These are phyloP conservation scores for Hirtodrosophila trivittata DNA, from an alignment of 2,888 invertebrate species.

Conservation along the genomic window DNA sequence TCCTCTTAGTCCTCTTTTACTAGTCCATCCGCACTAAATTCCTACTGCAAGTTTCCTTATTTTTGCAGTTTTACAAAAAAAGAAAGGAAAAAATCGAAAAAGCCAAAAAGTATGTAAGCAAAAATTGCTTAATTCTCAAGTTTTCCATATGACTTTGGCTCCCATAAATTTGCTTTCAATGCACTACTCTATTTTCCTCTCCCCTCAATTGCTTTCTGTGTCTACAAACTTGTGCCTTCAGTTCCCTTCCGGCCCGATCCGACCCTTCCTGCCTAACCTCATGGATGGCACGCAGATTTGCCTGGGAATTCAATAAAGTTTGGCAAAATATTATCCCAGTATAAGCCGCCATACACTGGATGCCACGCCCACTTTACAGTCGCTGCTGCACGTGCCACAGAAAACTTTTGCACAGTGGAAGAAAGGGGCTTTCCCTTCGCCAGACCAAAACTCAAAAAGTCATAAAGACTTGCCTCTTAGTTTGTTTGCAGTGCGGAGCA, in stretches of 20 bases:
- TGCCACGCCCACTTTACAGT: constrained; percentile 44
- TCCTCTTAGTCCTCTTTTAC: too few relatives aligned
- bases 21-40: neutral
- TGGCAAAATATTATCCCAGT: constrained; percentile 75
- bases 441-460: constrained; percentile 59
- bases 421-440: constrained; percentile 25
- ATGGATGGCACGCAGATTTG: constrained; percentile 68
- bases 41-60: constrained; percentile 41
- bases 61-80: constrained; percentile 18
- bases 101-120: constrained; percentile 23
- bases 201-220: constrained; percentile 66
- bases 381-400: constrained; percentile 53
- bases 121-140: constrained; percentile 65
- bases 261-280: constrained; percentile 21
- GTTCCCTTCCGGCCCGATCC: constrained; percentile 17
- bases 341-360: constrained; percentile 44
- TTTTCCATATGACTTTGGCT: constrained; percentile 72
- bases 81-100: constrained; percentile 14
- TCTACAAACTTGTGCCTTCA: constrained; percentile 44
- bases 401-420: constrained; percentile 57
- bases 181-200: constrained; percentile 33
- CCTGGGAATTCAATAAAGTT: constrained; percentile 78
- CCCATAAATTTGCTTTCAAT: constrained; percentile 73
- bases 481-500: constrained; percentile 41
- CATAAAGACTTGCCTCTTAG: constrained; percentile 67